Conservation (phyloP, 2,797 vertebrate genomes). For the Xyrichtys novacula region DNA sequence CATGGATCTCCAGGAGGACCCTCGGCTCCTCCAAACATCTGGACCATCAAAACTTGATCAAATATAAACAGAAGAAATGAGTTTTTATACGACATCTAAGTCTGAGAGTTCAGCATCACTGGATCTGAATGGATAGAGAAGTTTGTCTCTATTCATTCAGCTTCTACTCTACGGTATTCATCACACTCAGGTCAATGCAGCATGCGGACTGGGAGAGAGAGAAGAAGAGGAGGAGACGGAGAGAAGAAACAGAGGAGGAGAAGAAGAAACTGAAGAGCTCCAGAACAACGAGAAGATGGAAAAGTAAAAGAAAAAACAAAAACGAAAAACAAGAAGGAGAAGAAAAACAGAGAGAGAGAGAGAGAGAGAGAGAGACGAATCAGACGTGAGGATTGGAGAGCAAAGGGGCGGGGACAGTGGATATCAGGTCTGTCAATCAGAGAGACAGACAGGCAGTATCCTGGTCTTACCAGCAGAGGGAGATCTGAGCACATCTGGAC, state of each 20-base stretch:
- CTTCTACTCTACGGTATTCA: conserved; percentile 37
- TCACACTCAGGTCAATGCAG: conserved; percentile 53
- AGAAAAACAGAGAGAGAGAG: conserved; percentile 15
- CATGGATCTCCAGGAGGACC: not conserved
- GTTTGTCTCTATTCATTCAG: conserved; percentile 45
- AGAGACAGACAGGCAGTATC: conserved; percentile 63
- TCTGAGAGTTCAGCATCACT: not conserved
- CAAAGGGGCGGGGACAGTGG: conserved; percentile 57
- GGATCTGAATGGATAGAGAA: conserved; percentile 45
- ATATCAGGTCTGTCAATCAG: conserved; percentile 61
- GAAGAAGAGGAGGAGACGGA: not conserved
- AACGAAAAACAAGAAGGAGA: not conserved
- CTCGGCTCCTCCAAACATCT: too few species aligned
- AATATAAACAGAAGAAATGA: too few species aligned
- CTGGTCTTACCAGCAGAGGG: conserved; percentile 86
- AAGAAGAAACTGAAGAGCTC: conserved; percentile 3
- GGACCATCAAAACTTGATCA: too few species aligned
- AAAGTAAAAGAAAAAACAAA: not conserved
- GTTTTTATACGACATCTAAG: too few species aligned
- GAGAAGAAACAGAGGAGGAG: not conserved
- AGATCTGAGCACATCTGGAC: conserved; percentile 83
- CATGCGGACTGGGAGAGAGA: conserved; percentile 61
- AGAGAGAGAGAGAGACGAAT: conserved; percentile 64
- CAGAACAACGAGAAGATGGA: not conserved
- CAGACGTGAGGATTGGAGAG: conserved; percentile 64